Conservation (phyloP, 2,888 invertebrate genomes). For the Cantharis nigra region DNA sequence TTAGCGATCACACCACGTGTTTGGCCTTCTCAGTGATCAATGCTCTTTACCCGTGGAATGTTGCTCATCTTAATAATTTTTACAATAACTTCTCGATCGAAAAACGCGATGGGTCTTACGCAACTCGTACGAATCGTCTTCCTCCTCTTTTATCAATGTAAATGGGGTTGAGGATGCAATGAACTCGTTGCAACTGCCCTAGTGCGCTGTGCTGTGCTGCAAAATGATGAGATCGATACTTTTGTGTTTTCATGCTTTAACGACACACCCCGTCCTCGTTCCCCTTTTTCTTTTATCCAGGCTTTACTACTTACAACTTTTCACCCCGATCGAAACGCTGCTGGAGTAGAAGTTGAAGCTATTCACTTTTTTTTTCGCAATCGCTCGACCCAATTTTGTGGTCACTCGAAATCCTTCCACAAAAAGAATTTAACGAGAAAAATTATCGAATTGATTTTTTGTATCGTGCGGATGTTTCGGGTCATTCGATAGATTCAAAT, state of each 20-base stretch:
- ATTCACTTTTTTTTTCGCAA: background rate
- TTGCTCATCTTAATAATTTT: constrained; percentile 25
- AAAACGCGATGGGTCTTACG: background rate
- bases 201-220: constrained; percentile 30
- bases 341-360: background rate
- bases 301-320: constrained; percentile 2
- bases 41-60: constrained; percentile 29
- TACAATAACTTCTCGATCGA: constrained; percentile 7
- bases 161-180: constrained; percentile 23
- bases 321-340: background rate
- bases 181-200: constrained; percentile 31
- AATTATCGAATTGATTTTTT: background rate
- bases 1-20: constrained; percentile 33
- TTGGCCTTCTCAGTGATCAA: constrained; percentile 33
- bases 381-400: background rate
- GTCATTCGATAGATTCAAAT: background rate
- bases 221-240: constrained; percentile 27
- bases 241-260: constrained; percentile 11
- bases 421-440: background rate
- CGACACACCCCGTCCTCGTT: constrained; percentile 30
- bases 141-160: constrained; percentile 17
- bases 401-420: background rate
- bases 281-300: constrained; percentile 19
- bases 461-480: background rate
- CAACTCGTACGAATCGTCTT: background rate